Conservation (phyloP, 2,888 invertebrate genomes). For the Apamea epomidion region DNA sequence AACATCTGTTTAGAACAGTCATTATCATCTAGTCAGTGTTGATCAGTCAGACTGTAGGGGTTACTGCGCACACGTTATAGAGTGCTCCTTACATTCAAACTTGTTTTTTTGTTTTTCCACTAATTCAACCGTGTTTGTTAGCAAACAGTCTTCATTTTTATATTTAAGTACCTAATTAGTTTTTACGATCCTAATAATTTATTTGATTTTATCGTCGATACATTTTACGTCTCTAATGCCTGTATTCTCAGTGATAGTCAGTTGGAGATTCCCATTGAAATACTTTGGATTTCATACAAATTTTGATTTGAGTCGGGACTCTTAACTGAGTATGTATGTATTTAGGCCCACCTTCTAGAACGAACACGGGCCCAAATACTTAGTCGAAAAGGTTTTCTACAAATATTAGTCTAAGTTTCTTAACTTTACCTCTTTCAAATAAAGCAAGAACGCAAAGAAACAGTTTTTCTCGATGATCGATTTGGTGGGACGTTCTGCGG, state of each 20-base stretch:
- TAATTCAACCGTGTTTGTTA: slow-evolving; percentile 3
- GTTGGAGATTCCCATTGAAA: slow-evolving; percentile 1
- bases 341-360: slow-evolving; percentile 27
- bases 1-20: slow-evolving; percentile 32
- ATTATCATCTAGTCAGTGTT: neutral
- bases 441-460: slow-evolving; percentile 8
- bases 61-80: neutral
- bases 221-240: slow-evolving; percentile 24
- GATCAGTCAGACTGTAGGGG: neutral
- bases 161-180: slow-evolving; percentile 16
- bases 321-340: neutral
- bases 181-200: neutral
- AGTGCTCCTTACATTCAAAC: slow-evolving; percentile 1
- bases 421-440: slow-evolving; percentile 10
- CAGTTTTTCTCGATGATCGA: too few relatives aligned
- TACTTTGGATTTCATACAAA: neutral
- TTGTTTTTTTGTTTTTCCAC: neutral
- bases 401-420: slow-evolving; percentile 18
- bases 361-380: slow-evolving; percentile 30
- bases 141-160: slow-evolving; percentile 30
- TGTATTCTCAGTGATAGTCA: slow-evolving; percentile 14
- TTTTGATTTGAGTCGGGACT: slow-evolving; percentile 1
- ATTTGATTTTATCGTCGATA: neutral
- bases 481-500: neutral
- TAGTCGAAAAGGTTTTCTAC: neutral